Evolutionary conservation across 2,888 invertebrate genomes (phyloP).

Genomic region (Pheosia gnoma): DNA sequence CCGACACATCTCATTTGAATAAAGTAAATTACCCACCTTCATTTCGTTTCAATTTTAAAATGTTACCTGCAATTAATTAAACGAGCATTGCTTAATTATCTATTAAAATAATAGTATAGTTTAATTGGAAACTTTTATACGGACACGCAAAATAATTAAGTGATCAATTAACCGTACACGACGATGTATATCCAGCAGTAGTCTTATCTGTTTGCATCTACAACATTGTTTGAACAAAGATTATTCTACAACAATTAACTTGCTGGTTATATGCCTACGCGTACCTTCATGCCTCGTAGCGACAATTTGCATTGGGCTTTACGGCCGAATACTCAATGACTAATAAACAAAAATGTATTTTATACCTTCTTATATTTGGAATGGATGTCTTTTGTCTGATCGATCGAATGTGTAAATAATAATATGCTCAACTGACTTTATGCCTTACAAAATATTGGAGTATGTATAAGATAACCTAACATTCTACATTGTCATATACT

Average conservation of each 20-base stretch:
- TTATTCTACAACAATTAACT: slow-evolving; percentile 32
- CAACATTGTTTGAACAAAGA: slow-evolving; percentile 60
- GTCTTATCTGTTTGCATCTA: slow-evolving; percentile 64
- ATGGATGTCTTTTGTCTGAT: no score
- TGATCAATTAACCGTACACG: slow-evolving; percentile 78
- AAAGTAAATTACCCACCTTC: slow-evolving; percentile 72
- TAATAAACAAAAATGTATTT: no score
- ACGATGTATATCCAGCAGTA: slow-evolving; percentile 62
- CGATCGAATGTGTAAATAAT: no score
- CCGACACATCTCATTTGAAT: slow-evolving; percentile 77
- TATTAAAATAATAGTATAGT: slow-evolving; percentile 76
- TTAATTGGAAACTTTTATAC: slow-evolving; percentile 77
- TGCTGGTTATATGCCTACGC: slow-evolving; percentile 28
- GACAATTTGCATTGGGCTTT: neutral
- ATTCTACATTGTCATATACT: no score
- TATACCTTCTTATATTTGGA: no score
- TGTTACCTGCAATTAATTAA: slow-evolving; percentile 75
- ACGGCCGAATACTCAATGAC: neutral
- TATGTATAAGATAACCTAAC: no score
- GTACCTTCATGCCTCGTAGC: neutral
- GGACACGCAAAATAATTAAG: slow-evolving; percentile 81
- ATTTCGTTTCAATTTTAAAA: slow-evolving; percentile 61
- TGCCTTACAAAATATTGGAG: no score
- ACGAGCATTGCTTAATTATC: slow-evolving; percentile 79
- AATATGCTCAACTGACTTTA: no score